Conservation (phyloP, 2,113 vertebrate genomes). For the Brachyhypopomus occidentalis region DNA sequence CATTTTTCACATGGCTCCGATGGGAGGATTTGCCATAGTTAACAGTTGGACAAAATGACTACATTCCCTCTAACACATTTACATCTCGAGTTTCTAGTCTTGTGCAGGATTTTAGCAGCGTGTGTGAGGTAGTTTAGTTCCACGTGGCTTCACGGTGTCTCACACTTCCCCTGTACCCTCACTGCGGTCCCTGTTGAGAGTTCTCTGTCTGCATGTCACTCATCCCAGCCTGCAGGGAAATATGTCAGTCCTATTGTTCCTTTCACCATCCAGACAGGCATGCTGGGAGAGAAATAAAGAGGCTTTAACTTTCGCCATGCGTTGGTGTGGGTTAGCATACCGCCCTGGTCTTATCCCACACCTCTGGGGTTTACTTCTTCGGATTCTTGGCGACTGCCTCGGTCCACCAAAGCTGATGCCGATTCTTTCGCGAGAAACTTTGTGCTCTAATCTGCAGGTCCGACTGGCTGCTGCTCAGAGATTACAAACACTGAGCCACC, state of each 20-base stretch:
- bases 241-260: neutral
- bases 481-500: slow-evolving; percentile 10
- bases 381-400: slow-evolving; percentile 21
- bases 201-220: slow-evolving; percentile 20
- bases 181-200: neutral
- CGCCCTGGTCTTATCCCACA: neutral
- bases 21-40: neutral
- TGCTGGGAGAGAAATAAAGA: neutral
- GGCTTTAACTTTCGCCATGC: slow-evolving; percentile 3
- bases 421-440: slow-evolving; percentile 18
- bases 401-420: neutral
- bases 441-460: slow-evolving; percentile 18
- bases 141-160: neutral
- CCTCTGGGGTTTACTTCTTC: neutral
- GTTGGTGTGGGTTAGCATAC: neutral
- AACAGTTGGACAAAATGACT: neutral
- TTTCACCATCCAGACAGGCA: neutral
- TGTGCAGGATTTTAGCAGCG: neutral
- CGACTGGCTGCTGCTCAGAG: slow-evolving; percentile 3
- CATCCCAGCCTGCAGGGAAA: neutral
- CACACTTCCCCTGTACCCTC: neutral
- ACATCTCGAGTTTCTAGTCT: neutral
- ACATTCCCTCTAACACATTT: neutral
- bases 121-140: neutral
- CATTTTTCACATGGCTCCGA: neutral